Evolutionary conservation across 2,888 invertebrate genomes (phyloP).

Genomic region (Scaptomyza tumidula): DNA sequence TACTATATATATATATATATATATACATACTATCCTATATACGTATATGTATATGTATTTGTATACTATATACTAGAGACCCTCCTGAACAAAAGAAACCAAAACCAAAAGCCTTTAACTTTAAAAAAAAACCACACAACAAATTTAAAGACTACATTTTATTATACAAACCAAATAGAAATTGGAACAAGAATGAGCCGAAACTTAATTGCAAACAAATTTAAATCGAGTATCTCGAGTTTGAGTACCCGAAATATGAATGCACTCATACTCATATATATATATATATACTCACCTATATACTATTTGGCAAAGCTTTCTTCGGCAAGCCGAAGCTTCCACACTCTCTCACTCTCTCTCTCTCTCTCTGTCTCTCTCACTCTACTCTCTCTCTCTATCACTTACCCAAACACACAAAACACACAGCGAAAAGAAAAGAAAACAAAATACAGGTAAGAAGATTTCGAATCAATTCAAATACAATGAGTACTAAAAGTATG

Average conservation of each 20-base stretch:
- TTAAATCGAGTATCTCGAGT: slow-evolving; percentile 26
- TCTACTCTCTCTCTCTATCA: not conserved
- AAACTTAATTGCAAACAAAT: slow-evolving; percentile 34
- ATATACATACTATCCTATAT: slow-evolving; percentile 12
- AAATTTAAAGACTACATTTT: slow-evolving; percentile 77
- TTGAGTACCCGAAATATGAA: slow-evolving; percentile 5
- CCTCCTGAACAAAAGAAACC: slow-evolving; percentile 59
- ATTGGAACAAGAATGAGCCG: slow-evolving; percentile 1
- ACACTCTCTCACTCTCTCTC: slow-evolving; percentile 35
- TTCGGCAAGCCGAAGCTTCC: slow-evolving; percentile 73
- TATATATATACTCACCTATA: not conserved
- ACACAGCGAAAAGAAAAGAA: slow-evolving; percentile 11
- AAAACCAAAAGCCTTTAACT: slow-evolving; percentile 77
- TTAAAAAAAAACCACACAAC: slow-evolving; percentile 42
- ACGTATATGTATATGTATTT: slow-evolving; percentile 7
- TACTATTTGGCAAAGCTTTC: slow-evolving; percentile 42
- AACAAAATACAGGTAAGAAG: slow-evolving; percentile 21
- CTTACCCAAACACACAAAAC: slow-evolving; percentile 18
- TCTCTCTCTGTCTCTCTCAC: not conserved
- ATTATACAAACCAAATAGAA: slow-evolving; percentile 58
- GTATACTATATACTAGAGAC: slow-evolving; percentile 40
- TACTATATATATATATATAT: slow-evolving; percentile 28
- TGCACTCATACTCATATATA: slow-evolving; percentile 9
- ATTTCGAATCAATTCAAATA: slow-evolving; percentile 22
- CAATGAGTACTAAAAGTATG: slow-evolving; percentile 18